Conservation (phyloP, 2,888 invertebrate genomes). For the Hermaeophaga mercurialis region DNA sequence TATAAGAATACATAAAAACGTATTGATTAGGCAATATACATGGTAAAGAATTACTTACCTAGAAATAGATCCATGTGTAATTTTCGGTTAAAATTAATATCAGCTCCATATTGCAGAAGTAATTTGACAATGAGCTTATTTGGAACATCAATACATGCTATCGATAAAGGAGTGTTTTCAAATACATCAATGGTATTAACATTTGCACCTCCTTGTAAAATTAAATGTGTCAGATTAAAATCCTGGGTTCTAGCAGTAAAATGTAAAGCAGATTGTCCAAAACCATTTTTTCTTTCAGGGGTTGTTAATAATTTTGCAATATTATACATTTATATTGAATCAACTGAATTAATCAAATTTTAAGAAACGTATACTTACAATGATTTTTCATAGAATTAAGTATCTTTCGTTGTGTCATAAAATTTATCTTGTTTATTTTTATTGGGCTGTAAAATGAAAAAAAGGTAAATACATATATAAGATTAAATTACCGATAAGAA, state of each 20-base stretch:
- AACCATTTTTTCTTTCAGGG: slow-evolving; percentile 19
- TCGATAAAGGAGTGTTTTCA: slow-evolving; percentile 60
- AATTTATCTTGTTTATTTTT: too few relatives aligned
- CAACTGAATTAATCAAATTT: too few relatives aligned
- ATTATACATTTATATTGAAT: slow-evolving; percentile 10
- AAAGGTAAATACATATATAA: too few relatives aligned
- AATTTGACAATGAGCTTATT: slow-evolving; percentile 22
- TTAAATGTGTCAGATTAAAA: slow-evolving; percentile 24
- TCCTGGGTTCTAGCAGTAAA: slow-evolving; percentile 32
- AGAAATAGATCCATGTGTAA: slow-evolving; percentile 27
- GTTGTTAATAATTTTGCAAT: not conserved
- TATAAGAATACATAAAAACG: too few relatives aligned
- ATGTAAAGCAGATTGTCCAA: slow-evolving; percentile 36
- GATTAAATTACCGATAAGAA: too few relatives aligned
- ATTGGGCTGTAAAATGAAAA: too few relatives aligned
- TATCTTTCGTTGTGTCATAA: too few relatives aligned
- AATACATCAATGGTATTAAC: slow-evolving; percentile 56
- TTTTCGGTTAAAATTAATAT: slow-evolving; percentile 23
- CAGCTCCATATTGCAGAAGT: slow-evolving; percentile 19
- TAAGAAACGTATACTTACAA: too few relatives aligned
- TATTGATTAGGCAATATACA: too few relatives aligned
- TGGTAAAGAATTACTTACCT: too few relatives aligned
- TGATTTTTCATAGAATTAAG: too few relatives aligned
- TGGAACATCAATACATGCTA: slow-evolving; percentile 58
- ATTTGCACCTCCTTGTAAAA: slow-evolving; percentile 38